phyloP scores from a whole-genome alignment of 2,113 vertebrate species.

The Microcebus lehilahytsara region DNA sequence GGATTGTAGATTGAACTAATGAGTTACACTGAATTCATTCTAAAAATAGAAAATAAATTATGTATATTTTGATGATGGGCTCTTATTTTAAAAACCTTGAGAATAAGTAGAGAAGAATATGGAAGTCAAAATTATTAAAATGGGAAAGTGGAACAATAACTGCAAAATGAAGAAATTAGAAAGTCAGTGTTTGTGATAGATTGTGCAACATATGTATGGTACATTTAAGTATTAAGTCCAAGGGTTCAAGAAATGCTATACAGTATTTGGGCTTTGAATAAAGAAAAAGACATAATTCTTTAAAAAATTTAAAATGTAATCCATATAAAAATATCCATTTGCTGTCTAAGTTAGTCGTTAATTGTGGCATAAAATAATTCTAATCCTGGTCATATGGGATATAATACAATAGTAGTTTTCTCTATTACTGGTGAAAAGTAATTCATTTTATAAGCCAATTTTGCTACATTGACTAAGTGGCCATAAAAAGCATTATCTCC shows the following conservation, averaged over 20 bases:
- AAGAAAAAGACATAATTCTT: neutral
- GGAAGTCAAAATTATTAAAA: neutral
- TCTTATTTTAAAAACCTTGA: conserved; percentile 21
- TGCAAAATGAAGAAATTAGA: neutral
- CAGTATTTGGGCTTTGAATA: neutral
- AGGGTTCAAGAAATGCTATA: neutral
- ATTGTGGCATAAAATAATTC: neutral
- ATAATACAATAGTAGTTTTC: neutral
- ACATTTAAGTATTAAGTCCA: neutral
- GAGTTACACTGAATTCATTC: conserved; percentile 21
- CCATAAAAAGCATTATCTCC: neutral
- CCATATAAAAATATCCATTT: neutral
- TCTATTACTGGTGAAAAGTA: neutral
- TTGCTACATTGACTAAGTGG: neutral
- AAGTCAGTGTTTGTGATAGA: neutral
- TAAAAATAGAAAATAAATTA: conserved; percentile 23
- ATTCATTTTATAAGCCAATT: neutral
- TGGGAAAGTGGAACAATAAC: neutral
- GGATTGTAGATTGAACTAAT: conserved; percentile 40
- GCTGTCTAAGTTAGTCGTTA: neutral
- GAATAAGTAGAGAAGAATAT: neutral
- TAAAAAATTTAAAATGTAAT: neutral
- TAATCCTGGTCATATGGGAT: neutral
- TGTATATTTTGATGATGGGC: neutral
- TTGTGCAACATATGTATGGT: neutral